phyloP scores from a whole-genome alignment of 1,140 invertebrate genomes.

The Drosophila sproati region DNA sequence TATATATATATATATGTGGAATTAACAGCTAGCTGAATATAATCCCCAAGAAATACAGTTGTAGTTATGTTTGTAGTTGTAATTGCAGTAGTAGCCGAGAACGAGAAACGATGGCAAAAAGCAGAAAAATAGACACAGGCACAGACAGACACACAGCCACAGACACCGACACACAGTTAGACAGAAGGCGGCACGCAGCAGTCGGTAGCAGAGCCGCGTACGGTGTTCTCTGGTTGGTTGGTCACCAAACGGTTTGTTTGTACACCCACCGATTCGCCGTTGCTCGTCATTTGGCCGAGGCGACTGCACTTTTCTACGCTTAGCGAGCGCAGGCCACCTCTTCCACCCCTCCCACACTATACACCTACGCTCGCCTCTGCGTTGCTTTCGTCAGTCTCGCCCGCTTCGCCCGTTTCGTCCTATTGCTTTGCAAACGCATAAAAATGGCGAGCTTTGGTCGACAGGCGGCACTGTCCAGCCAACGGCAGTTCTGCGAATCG shows the following conservation, averaged over 20 bases:
- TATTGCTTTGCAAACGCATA: conserved; percentile 30
- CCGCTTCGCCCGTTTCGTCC: conserved; percentile 11
- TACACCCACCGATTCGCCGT: conserved; percentile 54
- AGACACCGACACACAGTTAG: conserved; percentile 7
- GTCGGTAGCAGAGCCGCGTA: conserved; percentile 15
- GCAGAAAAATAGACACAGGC: neutral
- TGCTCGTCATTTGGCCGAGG: conserved; percentile 48
- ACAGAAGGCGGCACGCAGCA: neutral
- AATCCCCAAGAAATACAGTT: conserved; percentile 7
- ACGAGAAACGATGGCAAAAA: neutral
- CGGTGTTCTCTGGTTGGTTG: conserved; percentile 68
- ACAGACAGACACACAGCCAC: neutral
- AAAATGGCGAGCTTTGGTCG: conserved; percentile 38
- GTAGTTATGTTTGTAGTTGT: neutral
- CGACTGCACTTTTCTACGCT: conserved; percentile 57
- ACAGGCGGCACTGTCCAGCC: conserved; percentile 35
- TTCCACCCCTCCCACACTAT: neutral
- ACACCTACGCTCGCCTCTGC: no score
- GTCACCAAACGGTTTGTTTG: conserved; percentile 52
- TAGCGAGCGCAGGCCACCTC: conserved; percentile 17
- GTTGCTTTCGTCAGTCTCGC: neutral
- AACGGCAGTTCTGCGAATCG: conserved; percentile 59
- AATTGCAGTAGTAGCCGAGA: neutral
- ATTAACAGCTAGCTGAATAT: neutral
- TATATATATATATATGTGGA: no score